These are phyloP conservation scores for Seladonia tumulorum DNA, from an alignment of 2,888 invertebrate genomes.

Conservation along the genomic window DNA sequence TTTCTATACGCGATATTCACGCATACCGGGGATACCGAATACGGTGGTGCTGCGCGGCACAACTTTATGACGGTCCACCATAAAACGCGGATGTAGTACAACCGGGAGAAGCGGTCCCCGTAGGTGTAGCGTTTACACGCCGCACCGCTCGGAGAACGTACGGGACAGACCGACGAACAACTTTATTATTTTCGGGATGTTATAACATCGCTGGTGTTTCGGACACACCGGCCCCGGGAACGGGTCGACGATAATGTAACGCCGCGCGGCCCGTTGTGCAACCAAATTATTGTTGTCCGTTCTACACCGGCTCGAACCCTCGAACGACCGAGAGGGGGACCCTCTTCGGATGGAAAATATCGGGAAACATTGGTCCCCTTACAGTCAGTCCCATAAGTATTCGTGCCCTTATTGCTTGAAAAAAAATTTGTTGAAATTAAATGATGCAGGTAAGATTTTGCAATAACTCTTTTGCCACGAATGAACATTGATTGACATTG, in stretches of 20 bases:
- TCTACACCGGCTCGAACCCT: conserved; percentile 11
- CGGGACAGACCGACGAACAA: conserved; percentile 57
- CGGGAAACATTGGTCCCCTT: background rate
- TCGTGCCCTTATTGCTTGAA: too few relatives aligned
- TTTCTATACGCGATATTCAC: conserved; percentile 72
- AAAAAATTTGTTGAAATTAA: too few relatives aligned
- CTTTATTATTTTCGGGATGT: conserved; percentile 72
- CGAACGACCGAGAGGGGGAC: background rate
- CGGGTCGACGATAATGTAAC: conserved; percentile 22
- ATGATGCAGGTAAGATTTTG: too few relatives aligned
- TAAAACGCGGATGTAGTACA: conserved; percentile 72
- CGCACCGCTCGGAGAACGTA: conserved; percentile 14
- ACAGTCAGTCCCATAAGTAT: too few relatives aligned
- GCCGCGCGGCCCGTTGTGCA: conserved; percentile 25
- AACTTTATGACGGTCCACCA: conserved; percentile 77
- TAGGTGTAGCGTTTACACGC: conserved; percentile 62
- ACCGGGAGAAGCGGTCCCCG: conserved; percentile 51
- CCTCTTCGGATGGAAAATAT: background rate
- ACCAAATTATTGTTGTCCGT: conserved; percentile 45
- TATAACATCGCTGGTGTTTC: conserved; percentile 46
- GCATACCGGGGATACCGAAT: conserved; percentile 77
- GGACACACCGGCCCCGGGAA: conserved; percentile 17
- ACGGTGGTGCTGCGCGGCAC: conserved; percentile 69
- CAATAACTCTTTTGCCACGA: too few relatives aligned
- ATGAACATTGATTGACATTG: too few relatives aligned